Percentiles rank a stretch among this genome's conserved stretches.
Conservation (phyloP, 2,113 vertebrate genomes). For the Maccullochella peelii region DNA sequence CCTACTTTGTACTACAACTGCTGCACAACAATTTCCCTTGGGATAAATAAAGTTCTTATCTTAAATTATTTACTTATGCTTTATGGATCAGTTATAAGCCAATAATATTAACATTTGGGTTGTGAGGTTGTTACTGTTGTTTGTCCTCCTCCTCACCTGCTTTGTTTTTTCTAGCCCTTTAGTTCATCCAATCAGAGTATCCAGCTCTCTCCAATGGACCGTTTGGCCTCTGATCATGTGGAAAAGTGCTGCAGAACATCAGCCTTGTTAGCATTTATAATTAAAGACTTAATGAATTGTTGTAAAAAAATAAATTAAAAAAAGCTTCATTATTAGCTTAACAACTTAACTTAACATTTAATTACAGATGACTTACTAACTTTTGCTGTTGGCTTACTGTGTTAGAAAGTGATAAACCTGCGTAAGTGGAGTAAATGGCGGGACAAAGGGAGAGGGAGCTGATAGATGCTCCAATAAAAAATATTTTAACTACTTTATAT, state of each 20-base stretch:
- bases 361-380: background rate
- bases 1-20: no score
- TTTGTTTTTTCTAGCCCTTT: background rate
- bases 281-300: background rate
- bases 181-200: background rate
- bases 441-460: no score
- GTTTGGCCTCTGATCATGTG: background rate
- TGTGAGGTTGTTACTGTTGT: background rate
- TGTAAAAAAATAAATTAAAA: no score
- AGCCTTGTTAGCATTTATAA: background rate
- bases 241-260: background rate
- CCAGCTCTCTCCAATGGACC: background rate
- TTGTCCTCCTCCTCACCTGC: background rate
- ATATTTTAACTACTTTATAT: no score
- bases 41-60: no score
- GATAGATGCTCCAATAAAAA: no score
- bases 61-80: background rate
- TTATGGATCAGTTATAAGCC: background rate
- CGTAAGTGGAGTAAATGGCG: no score
- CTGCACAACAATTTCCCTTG: no score
- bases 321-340: background rate
- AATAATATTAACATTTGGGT: background rate
- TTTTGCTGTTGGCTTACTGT: no score
- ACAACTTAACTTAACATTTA: background rate
- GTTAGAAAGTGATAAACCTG: no score